Conservation (phyloP, 2,113 vertebrate species). For the Lathamus discolor region DNA sequence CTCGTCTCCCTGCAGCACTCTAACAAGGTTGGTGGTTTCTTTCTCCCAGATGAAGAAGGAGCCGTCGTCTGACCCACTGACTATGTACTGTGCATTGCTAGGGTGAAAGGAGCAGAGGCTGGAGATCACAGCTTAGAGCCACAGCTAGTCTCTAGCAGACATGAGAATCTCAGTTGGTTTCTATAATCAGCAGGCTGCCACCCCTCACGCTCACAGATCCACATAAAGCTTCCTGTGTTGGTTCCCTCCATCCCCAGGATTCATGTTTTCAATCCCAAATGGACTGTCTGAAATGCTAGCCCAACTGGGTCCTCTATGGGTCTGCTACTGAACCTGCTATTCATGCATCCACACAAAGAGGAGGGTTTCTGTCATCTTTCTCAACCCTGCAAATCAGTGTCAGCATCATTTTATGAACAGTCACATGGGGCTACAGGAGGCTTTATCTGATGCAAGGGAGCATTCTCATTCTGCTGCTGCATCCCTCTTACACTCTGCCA, state of each 20-base stretch:
- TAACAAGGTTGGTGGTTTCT: slow-evolving; percentile 94
- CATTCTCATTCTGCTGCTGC: background rate
- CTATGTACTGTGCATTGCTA: slow-evolving; percentile 97
- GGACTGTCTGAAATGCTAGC: background rate
- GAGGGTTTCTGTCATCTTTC: background rate
- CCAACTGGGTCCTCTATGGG: background rate
- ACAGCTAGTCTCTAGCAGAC: background rate
- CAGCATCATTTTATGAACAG: background rate
- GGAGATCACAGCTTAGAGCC: background rate
- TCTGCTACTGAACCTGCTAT: background rate
- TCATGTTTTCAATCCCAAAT: background rate
- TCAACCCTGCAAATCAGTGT: background rate
- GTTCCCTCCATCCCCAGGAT: background rate
- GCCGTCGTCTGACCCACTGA: slow-evolving; percentile 97
- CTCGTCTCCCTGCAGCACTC: slow-evolving; percentile 95
- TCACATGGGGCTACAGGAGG: rapidly evolving
- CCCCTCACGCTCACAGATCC: background rate
- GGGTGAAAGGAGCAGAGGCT: background rate
- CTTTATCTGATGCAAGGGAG: background rate
- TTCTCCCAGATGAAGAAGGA: slow-evolving; percentile 99
- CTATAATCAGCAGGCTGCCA: background rate
- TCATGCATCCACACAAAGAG: background rate
- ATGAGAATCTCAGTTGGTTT: background rate
- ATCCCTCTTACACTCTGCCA: background rate
- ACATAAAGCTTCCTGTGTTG: background rate